Evolutionary conservation across 2,797 vertebrate genomes (phyloP).

Genomic region (Spheniscus humboldti): DNA sequence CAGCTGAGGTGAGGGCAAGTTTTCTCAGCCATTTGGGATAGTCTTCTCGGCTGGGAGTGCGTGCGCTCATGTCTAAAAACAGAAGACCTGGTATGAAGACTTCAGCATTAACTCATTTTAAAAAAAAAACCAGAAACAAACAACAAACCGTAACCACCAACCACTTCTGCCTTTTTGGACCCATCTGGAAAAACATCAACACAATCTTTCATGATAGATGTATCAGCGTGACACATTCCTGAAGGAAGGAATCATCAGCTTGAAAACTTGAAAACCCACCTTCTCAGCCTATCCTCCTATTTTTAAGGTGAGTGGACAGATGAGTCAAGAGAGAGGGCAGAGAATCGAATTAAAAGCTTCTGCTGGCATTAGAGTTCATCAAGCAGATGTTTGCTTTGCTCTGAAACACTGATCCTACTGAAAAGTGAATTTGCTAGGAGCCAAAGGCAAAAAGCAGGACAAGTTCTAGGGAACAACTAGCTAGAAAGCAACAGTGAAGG

Average conservation of each 20-base stretch:
- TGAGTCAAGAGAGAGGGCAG: background rate
- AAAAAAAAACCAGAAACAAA: background rate
- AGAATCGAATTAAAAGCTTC: background rate
- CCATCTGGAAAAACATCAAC: background rate
- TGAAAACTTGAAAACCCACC: background rate
- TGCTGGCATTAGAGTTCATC: background rate
- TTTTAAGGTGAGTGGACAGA: background rate
- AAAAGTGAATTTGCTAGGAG: background rate
- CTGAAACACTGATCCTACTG: background rate
- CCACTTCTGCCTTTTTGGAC: background rate
- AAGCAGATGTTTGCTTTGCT: background rate
- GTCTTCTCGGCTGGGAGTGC: background rate
- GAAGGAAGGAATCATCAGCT: background rate
- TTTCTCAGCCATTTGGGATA: background rate
- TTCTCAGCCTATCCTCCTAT: background rate
- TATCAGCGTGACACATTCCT: background rate
- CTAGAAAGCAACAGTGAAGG: background rate
- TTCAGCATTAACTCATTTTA: background rate
- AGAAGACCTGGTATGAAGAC: background rate
- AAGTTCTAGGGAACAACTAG: background rate
- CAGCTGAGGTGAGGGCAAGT: background rate
- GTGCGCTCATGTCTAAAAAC: background rate
- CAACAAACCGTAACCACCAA: background rate
- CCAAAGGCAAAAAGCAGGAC: background rate
- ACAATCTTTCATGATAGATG: background rate